These are phyloP conservation scores for Rhinichthys osculus DNA, from an alignment of 2,797 vertebrate genomes.

Conservation along the genomic window DNA sequence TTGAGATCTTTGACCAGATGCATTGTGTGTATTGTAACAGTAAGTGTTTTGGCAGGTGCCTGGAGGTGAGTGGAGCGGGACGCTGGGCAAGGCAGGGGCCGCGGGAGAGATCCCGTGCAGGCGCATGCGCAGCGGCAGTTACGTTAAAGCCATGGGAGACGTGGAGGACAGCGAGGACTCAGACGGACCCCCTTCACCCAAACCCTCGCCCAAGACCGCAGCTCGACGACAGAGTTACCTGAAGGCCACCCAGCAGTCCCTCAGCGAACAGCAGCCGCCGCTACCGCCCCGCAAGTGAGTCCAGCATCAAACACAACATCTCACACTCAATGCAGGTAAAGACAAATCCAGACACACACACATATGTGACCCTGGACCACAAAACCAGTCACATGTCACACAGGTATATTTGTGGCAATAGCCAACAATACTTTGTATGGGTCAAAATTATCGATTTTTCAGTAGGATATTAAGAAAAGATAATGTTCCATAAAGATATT, in stretches of 20 bases:
- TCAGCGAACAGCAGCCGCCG: conserved; percentile 91
- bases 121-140: conserved; percentile 98
- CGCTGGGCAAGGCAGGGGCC: conserved; percentile 76
- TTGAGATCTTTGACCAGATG: neutral
- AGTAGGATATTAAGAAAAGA: no score
- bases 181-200: conserved; percentile 87
- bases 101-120: conserved; percentile 92
- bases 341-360: neutral
- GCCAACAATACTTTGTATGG: no score
- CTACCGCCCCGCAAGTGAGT: conserved; percentile 90
- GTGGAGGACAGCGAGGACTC: conserved; percentile 94
- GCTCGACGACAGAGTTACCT: conserved; percentile 99
- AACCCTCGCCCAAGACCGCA: conserved; percentile 95
- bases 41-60: conserved; percentile 83
- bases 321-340: neutral
- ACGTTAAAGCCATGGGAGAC: conserved; percentile 99
- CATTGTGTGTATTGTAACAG: conserved; percentile 9
- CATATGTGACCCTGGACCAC: no score
- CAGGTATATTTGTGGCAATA: no score
- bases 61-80: conserved; percentile 91
- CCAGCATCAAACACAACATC: no score
- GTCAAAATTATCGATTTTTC: no score
- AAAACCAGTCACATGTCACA: no score
- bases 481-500: no score
- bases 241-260: conserved; percentile 96